Evolutionary conservation across 2,888 invertebrate genomes (phyloP).

Genomic region (Clistopyga incitator): DNA sequence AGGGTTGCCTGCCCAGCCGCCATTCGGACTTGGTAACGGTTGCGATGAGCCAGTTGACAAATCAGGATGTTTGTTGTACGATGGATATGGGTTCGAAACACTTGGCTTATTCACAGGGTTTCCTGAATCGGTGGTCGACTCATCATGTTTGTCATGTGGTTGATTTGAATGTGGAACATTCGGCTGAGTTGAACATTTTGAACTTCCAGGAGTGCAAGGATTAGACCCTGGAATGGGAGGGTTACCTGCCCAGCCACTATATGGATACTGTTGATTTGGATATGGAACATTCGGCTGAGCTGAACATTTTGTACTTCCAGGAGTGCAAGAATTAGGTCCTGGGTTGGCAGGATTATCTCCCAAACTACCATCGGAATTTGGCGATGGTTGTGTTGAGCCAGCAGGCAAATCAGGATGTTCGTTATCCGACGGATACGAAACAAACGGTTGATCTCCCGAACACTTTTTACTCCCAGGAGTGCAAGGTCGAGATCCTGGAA

Average conservation of each 20-base stretch:
- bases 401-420: not conserved
- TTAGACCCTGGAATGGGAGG: no score
- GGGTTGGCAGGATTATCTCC: not conserved
- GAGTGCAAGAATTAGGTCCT: constrained; percentile 14
- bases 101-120: not conserved
- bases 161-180: not conserved
- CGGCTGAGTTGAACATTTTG: no score
- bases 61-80: constrained; percentile 7
- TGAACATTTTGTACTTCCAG: constrained; percentile 27
- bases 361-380: not conserved
- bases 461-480: no score
- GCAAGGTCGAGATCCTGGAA: no score
- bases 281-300: no score
- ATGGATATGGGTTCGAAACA: constrained; percentile 26
- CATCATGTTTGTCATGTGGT: not conserved
- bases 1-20: constrained; percentile 9
- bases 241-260: not conserved
- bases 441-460: not conserved
- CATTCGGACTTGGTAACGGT: not conserved
- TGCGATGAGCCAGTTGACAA: constrained; percentile 17
- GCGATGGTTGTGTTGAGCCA: constrained; percentile 8
- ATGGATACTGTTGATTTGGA: no score
- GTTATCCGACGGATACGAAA: not conserved
- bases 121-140: not conserved
- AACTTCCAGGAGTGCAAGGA: no score